Percentiles rank a stretch among this genome's conserved stretches.
Evolutionary conservation across 1,140 invertebrate species (phyloP).

Genomic region (Nymphalis io): DNA sequence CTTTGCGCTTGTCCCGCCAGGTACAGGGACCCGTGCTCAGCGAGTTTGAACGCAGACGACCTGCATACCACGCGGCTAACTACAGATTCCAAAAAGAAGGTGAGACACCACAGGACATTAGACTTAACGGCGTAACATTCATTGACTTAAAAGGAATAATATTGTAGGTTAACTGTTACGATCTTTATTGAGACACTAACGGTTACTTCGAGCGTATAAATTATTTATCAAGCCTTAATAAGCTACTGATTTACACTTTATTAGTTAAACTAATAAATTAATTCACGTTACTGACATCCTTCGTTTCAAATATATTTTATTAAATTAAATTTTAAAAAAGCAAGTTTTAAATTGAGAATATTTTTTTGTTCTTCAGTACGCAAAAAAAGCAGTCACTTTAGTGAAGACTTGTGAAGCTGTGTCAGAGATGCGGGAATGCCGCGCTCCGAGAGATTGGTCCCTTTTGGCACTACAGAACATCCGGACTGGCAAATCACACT

Average conservation of each 20-base stretch:
- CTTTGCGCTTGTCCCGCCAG: slow-evolving; percentile 93
- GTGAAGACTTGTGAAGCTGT: slow-evolving; percentile 96
- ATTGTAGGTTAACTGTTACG: slow-evolving; percentile 13
- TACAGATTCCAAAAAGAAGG: slow-evolving; percentile 90
- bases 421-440: slow-evolving; percentile 92
- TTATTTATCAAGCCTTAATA: not conserved
- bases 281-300: not conserved
- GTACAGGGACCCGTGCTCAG: slow-evolving; percentile 94
- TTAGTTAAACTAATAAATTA: not conserved
- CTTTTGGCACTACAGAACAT: slow-evolving; percentile 94
- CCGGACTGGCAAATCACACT: slow-evolving; percentile 95
- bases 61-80: slow-evolving; percentile 94
- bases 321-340: not conserved
- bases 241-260: not conserved
- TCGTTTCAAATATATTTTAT: not conserved
- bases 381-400: slow-evolving; percentile 89
- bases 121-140: slow-evolving; percentile 33
- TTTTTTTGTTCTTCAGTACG: slow-evolving; percentile 62
- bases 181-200: slow-evolving; percentile 11
- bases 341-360: too few species aligned
- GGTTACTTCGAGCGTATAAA: slow-evolving; percentile 24
- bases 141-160: slow-evolving; percentile 29
- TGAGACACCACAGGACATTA: slow-evolving; percentile 60
- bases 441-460: slow-evolving; percentile 94
- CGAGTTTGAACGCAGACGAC: slow-evolving; percentile 92